Percentiles rank a stretch among this genome's conserved stretches.
phyloP scores from a whole-genome alignment of 1,140 invertebrate species.

The Pseudoatta argentina region DNA sequence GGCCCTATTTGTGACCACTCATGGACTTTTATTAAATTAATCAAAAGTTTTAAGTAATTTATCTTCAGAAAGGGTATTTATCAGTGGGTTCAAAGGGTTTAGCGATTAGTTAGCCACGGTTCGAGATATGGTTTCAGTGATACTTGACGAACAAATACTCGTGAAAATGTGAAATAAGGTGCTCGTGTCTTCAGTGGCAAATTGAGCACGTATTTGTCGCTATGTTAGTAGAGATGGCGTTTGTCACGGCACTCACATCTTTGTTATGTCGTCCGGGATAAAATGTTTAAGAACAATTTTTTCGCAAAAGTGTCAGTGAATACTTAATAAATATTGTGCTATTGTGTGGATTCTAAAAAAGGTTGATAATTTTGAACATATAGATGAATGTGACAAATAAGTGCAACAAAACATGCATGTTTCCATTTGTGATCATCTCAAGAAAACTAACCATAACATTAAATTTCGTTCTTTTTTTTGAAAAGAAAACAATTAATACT shows the following conservation, averaged over 20 bases:
- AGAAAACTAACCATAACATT: too few relatives aligned
- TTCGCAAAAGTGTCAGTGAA: neutral
- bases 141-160: neutral
- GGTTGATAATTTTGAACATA: neutral
- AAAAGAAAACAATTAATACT: too few relatives aligned
- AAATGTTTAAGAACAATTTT: neutral
- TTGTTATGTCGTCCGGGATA: too few relatives aligned
- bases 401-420: too few relatives aligned
- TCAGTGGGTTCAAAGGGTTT: neutral
- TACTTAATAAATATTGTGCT: neutral
- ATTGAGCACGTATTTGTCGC: neutral
- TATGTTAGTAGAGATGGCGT: neutral
- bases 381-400: too few relatives aligned
- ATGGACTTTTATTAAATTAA: conserved; percentile 25
- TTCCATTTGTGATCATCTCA: too few relatives aligned
- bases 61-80: neutral
- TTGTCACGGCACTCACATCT: too few relatives aligned
- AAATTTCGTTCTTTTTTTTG: too few relatives aligned
- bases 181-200: neutral
- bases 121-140: neutral
- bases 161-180: conserved; percentile 13
- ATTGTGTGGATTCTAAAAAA: neutral
- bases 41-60: neutral
- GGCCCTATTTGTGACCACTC: neutral
- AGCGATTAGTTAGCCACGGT: neutral